Evolutionary conservation across 2,113 vertebrate genomes (phyloP).

Genomic region (Anthoscopus minutus): DNA sequence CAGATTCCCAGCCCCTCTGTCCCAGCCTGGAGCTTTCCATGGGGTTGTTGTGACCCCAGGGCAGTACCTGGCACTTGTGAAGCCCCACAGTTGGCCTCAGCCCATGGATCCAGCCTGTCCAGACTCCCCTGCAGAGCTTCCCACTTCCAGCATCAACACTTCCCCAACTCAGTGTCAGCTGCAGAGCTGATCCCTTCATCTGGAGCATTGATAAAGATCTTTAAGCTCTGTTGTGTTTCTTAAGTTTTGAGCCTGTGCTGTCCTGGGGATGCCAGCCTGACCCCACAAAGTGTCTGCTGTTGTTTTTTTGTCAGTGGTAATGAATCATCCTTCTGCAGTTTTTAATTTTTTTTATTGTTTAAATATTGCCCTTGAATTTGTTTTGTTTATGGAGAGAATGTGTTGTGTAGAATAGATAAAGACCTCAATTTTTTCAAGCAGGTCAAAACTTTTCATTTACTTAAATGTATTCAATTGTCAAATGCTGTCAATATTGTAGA

Average conservation of each 20-base stretch:
- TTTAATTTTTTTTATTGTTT: neutral
- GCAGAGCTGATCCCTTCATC: neutral
- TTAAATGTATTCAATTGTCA: neutral
- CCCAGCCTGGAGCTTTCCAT: neutral
- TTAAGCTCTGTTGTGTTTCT: neutral
- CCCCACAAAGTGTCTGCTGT: neutral
- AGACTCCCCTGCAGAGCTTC: neutral
- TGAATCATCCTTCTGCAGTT: neutral
- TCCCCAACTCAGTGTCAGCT: neutral
- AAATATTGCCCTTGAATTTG: neutral
- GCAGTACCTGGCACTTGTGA: neutral
- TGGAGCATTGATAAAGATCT: neutral
- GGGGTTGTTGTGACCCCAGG: neutral
- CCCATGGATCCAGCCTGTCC: neutral
- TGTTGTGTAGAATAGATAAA: neutral
- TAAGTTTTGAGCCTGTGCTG: neutral
- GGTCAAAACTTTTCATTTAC: neutral
- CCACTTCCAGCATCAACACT: neutral
- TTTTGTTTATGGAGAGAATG: neutral
- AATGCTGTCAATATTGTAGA: neutral
- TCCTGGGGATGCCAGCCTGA: neutral
- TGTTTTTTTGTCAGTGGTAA: neutral
- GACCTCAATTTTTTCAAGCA: neutral
- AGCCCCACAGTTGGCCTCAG: neutral
- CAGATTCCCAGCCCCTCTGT: neutral